Conservation (phyloP, 2,797 vertebrate genomes). For the Liparis tanakae region DNA sequence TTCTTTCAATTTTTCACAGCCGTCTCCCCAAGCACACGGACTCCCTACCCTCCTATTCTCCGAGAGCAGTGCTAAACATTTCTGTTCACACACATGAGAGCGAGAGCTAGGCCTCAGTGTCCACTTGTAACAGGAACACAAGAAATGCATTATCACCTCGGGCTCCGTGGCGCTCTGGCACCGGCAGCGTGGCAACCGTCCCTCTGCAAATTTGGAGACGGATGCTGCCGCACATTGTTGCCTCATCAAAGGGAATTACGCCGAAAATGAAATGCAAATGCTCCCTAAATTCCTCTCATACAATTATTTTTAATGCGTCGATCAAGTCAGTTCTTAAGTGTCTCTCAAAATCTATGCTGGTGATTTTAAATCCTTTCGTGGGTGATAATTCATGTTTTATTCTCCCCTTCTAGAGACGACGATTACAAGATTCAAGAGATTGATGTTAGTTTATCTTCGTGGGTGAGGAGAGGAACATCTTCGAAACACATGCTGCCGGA, state of each 20-base stretch:
- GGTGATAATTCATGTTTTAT: constrained; percentile 67
- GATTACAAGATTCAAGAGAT: constrained; percentile 67
- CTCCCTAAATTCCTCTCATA: constrained; percentile 55
- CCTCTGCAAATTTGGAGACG: constrained; percentile 37
- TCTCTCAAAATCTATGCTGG: constrained; percentile 36
- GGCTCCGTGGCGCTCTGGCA: constrained; percentile 41
- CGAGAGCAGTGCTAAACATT: constrained; percentile 59
- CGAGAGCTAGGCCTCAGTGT: constrained; percentile 58
- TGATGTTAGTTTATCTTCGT: constrained; percentile 55
- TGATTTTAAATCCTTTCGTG: constrained; percentile 43
- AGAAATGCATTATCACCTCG: constrained; percentile 78
- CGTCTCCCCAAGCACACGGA: constrained; percentile 25
- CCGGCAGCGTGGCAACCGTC: constrained; percentile 42
- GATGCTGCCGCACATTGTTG: constrained; percentile 39
- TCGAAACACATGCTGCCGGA: constrained; percentile 54
- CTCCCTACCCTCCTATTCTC: constrained; percentile 10
- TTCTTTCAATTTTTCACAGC: constrained; percentile 50
- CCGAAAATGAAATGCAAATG: constrained; percentile 63
- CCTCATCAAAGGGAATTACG: constrained; percentile 63
- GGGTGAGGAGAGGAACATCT: constrained; percentile 54
- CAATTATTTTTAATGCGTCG: constrained; percentile 66
- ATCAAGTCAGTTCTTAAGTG: constrained; percentile 42
- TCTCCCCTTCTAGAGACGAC: constrained; percentile 53
- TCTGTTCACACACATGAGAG: constrained; percentile 65
- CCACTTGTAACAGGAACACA: constrained; percentile 75